Evolutionary conservation across 2,888 invertebrate species (phyloP), one percentile per base, ranked within the genome.

Genomic region (Trilocha varians): DNA sequence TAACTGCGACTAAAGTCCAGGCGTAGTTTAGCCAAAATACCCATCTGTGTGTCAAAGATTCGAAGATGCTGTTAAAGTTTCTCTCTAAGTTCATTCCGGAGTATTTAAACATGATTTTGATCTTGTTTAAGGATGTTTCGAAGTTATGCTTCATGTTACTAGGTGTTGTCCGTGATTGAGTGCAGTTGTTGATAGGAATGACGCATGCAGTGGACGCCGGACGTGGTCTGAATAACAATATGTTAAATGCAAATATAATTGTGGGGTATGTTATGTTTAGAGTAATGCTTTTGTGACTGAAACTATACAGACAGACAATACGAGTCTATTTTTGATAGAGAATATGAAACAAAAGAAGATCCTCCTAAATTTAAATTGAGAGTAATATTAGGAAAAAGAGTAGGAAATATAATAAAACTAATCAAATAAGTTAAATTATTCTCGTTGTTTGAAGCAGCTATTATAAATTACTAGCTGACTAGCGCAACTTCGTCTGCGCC

Each of bases 21-120:
- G 62, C 3, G 8, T 50, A 55, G 42, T 67, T 70, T 5, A 65
- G 41, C 2, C 42, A 37, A 14, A 45, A 66, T 3, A 65, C 2
- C 35, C 50, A 56, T 34, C 64, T 55, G 18, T 62, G 38, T 46
- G 46, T 60, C 16, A 56, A 9, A 0, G 33, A 32, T 5, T 62
- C 59, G n/a, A 14, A 40, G 15, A 39, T 32, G 2, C 48, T 55
- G 1, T 40, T 38, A 9, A 36, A 9, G 16, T 32, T 15, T 9
- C 13, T 39, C 17, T 17, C 17, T 34, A 61, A 43, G 16, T 57
- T 59, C 52, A 64, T 53, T 25, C 57, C 61, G 0, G 60, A 59
- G 44, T 44, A 56, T 41, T 48, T 50, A 16, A 54, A 62, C 0
- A 62, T 18, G 5, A 63, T 40, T 4, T 48, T 38, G 0, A 62